Base-by-base conservation (phyloP, 2,113 vertebrate species). In the Camelus bactrianus region DNA sequence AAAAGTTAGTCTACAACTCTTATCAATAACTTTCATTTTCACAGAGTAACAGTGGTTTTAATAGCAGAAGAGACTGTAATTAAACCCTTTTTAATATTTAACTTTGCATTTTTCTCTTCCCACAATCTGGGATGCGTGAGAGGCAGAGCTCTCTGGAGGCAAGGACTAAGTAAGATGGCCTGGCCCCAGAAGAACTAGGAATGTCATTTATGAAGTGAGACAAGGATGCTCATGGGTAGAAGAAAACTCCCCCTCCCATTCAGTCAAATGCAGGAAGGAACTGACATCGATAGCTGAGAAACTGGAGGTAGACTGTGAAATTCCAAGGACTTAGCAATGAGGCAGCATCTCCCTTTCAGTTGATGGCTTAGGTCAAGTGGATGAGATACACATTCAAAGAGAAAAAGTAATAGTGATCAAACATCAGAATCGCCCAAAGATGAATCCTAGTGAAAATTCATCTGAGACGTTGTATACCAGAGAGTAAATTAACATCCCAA, bases 21-120 rank as follows among this genome's bases (percentile, higher is more conserved):
- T 73, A 30, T 35, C 67, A 81, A 38, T 90, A 94, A 84, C 20
- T 85, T 89, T 54, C 3, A 89, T 77, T 93, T 95, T 94, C 35
- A 50, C 82, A 82, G 70, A 42, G 62, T 77, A 91, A 69, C 26
- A 58, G 24, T 89, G 15, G 30, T 95, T 97, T 95, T 42, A 42
- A 52, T 16, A 82, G 32, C 32, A 60, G 54, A 95, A 92, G 22
- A 89, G n/a, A 87, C 2, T 32, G 2, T 50, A 94, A 95, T 91
- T 69, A 95, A 89, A 50, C 14, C 2, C 70, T 89, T 82, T 62
- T 60, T 77, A 76, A 93, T 94, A 72, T 86, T 92, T 80, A 46
- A 24, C 12, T 89, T 95, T 42, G 30, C 22, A 73, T 28, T 84
- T 88, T 95, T 86, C 50, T 83, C 48, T 58, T 89, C 52, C 30